Base-by-base conservation (phyloP, 2,888 invertebrate species). In the Eupeodes latifasciatus region DNA sequence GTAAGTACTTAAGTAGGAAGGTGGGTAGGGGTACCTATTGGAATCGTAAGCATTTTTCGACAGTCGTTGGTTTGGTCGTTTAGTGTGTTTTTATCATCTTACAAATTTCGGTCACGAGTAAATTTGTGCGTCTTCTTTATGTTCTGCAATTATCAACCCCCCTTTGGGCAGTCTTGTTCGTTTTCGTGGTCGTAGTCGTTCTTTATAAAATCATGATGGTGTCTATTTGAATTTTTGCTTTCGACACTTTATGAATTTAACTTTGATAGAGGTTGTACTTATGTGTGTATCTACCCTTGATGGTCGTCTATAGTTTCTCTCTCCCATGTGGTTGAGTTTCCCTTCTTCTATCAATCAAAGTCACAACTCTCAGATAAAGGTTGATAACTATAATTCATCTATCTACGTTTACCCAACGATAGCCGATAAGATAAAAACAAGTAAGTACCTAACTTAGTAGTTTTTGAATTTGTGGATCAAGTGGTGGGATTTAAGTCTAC, bases 21-120 rank as follows among this genome's bases (percentile, higher is more conserved):
- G 27, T 27, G 27, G 27, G 27, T 27, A 27, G 27, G 27, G 27
- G 27, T 27, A 40, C 40, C 40, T 40, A 34, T 47, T 27, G 27
- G 27, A 27, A 1, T 72, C 34, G 57, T 55, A 19, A 62, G 62
- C 62, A 16, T 57, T 57, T 27, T 57, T 57, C 57, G 57, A 12
- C 5, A 34, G n/a, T 14, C 36, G 27, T 27, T 27, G 2, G 27
- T 27, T n/a, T 2, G 36, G 16, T 34, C 11, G 9, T 44, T 62
- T 2, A 19, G 16, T 64, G 2, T 44, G 27, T 27, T 27, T 71
- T 47, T 34, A 59, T 40, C 57, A 57, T 44, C 53, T 27, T 14
- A 10, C 12, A 40, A 19, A 14, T 44, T 72, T 72, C 16, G 55
- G 47, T 72, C 72, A 72, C 72, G 72, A 72, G 72, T n/a, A 71